Conservation (phyloP, 2,113 vertebrate genomes). For the Triplophysa dalaica region DNA sequence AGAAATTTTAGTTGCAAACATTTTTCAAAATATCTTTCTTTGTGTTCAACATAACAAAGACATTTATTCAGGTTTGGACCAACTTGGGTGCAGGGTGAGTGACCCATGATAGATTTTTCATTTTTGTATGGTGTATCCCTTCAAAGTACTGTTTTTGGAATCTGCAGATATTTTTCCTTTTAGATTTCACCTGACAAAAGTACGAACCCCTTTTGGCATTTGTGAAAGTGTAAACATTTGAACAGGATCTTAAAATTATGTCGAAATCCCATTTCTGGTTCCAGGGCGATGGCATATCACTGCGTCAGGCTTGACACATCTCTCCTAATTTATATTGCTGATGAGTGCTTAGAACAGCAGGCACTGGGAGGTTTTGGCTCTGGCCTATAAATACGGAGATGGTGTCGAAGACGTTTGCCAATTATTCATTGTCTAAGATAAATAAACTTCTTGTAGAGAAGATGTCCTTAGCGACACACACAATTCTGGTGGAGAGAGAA, state of each 20-base stretch:
- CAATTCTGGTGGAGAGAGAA: constrained; percentile 39
- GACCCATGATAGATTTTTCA: neutral
- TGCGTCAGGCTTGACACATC: constrained; percentile 56
- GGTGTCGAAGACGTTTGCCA: constrained; percentile 62
- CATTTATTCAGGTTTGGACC: no score
- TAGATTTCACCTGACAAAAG: neutral
- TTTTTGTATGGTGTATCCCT: no score
- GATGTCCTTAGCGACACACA: constrained; percentile 21
- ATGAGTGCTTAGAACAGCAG: constrained; percentile 56
- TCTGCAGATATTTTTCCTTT: neutral
- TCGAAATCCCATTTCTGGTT: constrained; percentile 53
- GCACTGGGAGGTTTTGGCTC: constrained; percentile 59
- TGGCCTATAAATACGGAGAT: constrained; percentile 63
- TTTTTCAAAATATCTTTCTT: no score
- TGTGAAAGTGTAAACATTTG: constrained; percentile 20
- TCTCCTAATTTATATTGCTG: constrained; percentile 60
- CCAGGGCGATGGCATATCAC: constrained; percentile 56
- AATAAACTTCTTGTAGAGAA: constrained; percentile 51
- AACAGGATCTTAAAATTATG: constrained; percentile 55
- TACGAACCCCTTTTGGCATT: neutral
- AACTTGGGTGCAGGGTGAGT: no score
- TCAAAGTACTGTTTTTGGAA: neutral
- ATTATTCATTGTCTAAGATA: constrained; percentile 57
- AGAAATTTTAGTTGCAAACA: no score
- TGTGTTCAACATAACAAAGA: no score